Base-by-base conservation (phyloP, 2,888 invertebrate genomes). In the Drosophila sordidapex region DNA sequence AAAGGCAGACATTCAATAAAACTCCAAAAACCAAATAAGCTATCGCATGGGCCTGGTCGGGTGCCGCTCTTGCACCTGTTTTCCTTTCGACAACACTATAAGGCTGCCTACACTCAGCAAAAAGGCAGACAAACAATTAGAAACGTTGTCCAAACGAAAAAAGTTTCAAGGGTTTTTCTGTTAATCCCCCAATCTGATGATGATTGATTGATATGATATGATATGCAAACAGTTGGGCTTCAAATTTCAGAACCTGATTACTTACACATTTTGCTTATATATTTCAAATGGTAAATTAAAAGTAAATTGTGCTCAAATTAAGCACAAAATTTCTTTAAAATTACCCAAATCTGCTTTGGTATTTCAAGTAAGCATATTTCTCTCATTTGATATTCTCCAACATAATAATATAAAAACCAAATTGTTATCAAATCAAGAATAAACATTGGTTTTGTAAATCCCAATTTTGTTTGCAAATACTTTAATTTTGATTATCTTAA, bases 21-120 rank as follows among this genome's bases (percentile, higher is more conserved):
- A 69, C 70, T 74, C 69, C 27, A 70, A 81, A 76, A 81, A 76
- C 81, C 86, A 85, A 85, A 70, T 83, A 88, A 83, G 66, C 70
- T 25, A 13, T 25, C 51, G 57, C 57, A 49, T 43, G 33, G 27
- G 36, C 46, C 31, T 11, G 54, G 49, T 38, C 31, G 43, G 46
- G 21, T 46, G 52, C 8, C 15, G 40, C 49, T 59, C 61, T 59
- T 68, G 60, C 87, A 87, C 74, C 87, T 81, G 89, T 79, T 87
- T 70, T 78, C 68, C 33, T 54, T 46, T 33, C 25, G 25, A 7
- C 21, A 46, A n/a, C 8, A 33, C 21, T 13, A 10, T 4, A 13
- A 21, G 4, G 25, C 25, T 46, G 46, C 46, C 33, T 25, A 53
- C 53, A 53, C 35, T 53, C 5, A 15, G 35, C 33, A 21, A 15